Evolutionary conservation across 2,888 invertebrate genomes (phyloP), one percentile per base, ranked within the genome.

Genomic region (Spicauda simplicius): DNA sequence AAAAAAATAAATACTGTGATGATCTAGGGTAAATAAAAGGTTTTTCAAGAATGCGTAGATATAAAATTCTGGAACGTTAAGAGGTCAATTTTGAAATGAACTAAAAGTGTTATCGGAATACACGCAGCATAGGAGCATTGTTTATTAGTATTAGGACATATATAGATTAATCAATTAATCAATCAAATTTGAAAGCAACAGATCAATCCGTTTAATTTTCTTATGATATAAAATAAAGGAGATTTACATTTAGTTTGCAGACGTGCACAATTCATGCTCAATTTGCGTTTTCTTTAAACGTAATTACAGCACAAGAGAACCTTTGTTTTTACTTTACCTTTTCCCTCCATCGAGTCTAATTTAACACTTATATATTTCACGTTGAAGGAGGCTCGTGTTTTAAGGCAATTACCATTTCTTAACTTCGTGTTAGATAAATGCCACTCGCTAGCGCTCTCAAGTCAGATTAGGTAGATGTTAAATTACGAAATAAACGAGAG

Each of bases 381-480:
- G 41, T 41, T 41, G 41, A 41, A 14, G 41, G 55, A 25, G 25
- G 56, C 33, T 56, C 56, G 56, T 56, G 56, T 25, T 25, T 56
- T 37, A 56, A 18, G 30, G 37, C 56, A 56, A 56, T 56, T 56
- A 56, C 56, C 33, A 56, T 56, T 56, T 37, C 33, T 37, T 41
- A 41, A 56, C 33, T 56, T 18, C 18, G 56, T 37, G 56, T 56
- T 16, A 56, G 56, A 56, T 56, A 56, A 56, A 11, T 37, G 56
- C 56, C 56, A 41, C 41, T 41, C 41, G 5, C 5, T 45, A 45
- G 41, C 45, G 14, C 45, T 45, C 45, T 45, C n/a, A n/a, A 45
- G 45, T n/a, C n/a, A 14, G 45, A 45, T 45, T 45, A 45, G 41
- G 11, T 14, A 14, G 45, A 45, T 45, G 45, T 45, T 45, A 45